Evolutionary conservation across 2,888 invertebrate genomes (phyloP).

Genomic region (Drosophila subsilvestris): DNA sequence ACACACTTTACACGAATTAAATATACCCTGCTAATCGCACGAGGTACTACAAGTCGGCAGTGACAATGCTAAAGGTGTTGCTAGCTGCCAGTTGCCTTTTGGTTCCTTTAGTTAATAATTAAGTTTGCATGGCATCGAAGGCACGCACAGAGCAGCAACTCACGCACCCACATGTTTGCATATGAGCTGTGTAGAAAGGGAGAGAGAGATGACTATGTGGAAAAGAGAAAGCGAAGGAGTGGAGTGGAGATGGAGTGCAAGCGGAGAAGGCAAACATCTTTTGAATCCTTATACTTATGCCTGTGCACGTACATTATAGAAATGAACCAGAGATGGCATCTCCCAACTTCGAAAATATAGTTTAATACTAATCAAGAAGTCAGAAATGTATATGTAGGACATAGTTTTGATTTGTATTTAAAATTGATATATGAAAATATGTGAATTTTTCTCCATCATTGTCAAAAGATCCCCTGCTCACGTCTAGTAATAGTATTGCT

Average conservation of each 20-base stretch:
- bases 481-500: too few relatives aligned
- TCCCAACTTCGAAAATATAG: too few relatives aligned
- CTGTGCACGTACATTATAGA: too few relatives aligned
- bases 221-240: not conserved
- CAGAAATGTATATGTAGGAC: too few relatives aligned
- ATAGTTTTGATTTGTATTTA: too few relatives aligned
- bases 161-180: conserved; percentile 17
- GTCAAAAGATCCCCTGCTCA: too few relatives aligned
- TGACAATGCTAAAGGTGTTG: conserved; percentile 63
- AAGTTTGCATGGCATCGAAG: conserved; percentile 65
- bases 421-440: too few relatives aligned
- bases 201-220: not conserved
- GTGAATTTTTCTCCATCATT: too few relatives aligned
- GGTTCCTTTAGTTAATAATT: conserved; percentile 72
- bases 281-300: conserved; percentile 28
- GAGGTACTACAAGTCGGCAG: conserved; percentile 13
- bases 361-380: too few relatives aligned
- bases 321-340: too few relatives aligned
- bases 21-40: not conserved
- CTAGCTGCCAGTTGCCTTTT: conserved; percentile 47
- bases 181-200: not conserved
- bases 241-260: too few relatives aligned
- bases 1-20: not conserved
- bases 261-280: conserved; percentile 16
- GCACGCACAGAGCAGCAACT: conserved; percentile 61